Evolutionary conservation across 2,888 invertebrate genomes (phyloP).

Genomic region (Bimastos eiseni): DNA sequence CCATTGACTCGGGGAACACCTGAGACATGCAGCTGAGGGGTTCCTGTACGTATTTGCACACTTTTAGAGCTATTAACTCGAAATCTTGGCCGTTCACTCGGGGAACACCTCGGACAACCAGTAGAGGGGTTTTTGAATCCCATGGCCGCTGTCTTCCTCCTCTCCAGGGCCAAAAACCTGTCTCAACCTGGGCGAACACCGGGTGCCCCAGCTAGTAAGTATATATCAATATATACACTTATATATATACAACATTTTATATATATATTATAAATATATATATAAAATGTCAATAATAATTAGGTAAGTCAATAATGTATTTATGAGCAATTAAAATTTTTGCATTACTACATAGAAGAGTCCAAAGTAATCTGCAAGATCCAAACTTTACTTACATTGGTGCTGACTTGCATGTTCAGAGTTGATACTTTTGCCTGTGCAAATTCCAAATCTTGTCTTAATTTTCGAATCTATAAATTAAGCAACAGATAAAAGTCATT

Average conservation of each 20-base stretch:
- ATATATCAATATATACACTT: not conserved
- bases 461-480: conserved; percentile 73
- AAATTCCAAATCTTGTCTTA: conserved; percentile 84
- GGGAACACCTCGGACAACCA: too few species aligned
- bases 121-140: too few species aligned
- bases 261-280: not conserved
- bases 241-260: too few species aligned
- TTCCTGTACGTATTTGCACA: too few species aligned
- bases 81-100: too few species aligned
- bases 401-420: conserved; percentile 89
- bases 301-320: not conserved
- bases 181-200: too few species aligned
- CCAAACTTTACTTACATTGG: conserved; percentile 79
- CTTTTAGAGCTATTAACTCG: too few species aligned
- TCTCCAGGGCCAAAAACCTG: too few species aligned
- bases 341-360: not conserved
- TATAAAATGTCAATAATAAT: not conserved
- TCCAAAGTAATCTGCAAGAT: not conserved
- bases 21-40: too few species aligned
- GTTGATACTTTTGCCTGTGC: conserved; percentile 95
- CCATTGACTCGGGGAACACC: too few species aligned
- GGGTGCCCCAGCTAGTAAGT: too few species aligned
- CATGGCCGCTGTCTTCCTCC: too few species aligned
- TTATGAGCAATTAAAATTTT: not conserved
- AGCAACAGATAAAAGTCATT: not conserved